A percentile compares a stretch with the other conserved stretches of the same genome.
Evolutionary conservation across 2,113 vertebrate genomes (phyloP).

Genomic region (Thalassoma bifasciatum): DNA sequence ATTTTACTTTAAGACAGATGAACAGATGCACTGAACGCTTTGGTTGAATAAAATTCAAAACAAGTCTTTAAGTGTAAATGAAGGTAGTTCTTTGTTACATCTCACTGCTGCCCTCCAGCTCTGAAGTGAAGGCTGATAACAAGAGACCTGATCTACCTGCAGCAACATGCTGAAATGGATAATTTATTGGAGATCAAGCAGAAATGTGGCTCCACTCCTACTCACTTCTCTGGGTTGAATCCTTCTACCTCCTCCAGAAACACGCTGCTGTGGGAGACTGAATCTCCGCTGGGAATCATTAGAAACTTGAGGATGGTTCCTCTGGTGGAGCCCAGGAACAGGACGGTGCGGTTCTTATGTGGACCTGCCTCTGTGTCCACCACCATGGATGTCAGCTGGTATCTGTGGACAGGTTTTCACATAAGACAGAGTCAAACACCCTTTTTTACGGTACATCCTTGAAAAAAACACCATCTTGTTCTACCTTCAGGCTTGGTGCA

Average conservation of each 20-base stretch:
- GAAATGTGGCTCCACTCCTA: constrained; percentile 33
- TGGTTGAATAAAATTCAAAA: background rate
- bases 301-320: constrained; percentile 96
- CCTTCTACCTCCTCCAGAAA: constrained; percentile 97
- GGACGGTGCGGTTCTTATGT: constrained; percentile 90
- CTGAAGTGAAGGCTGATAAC: constrained; percentile 27
- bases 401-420: constrained; percentile 75
- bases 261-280: constrained; percentile 82
- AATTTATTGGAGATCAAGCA: constrained; percentile 34
- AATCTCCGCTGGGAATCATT: constrained; percentile 84
- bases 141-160: constrained; percentile 10
- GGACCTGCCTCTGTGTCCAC: constrained; percentile 92
- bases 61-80: constrained; percentile 1
- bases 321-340: constrained; percentile 93
- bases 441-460: background rate
- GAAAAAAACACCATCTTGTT: background rate
- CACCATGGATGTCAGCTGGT: constrained; percentile 91
- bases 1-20: no score
- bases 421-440: constrained; percentile 19
- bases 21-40: no score
- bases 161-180: constrained; percentile 28
- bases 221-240: constrained; percentile 92
- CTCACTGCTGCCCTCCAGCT: background rate
- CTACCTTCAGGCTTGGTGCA: background rate
- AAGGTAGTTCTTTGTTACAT: background rate